A percentile compares a stretch with the other conserved stretches of the same genome.
phyloP scores from a whole-genome alignment of 2,113 vertebrate genomes.

The Pedetes capensis region DNA sequence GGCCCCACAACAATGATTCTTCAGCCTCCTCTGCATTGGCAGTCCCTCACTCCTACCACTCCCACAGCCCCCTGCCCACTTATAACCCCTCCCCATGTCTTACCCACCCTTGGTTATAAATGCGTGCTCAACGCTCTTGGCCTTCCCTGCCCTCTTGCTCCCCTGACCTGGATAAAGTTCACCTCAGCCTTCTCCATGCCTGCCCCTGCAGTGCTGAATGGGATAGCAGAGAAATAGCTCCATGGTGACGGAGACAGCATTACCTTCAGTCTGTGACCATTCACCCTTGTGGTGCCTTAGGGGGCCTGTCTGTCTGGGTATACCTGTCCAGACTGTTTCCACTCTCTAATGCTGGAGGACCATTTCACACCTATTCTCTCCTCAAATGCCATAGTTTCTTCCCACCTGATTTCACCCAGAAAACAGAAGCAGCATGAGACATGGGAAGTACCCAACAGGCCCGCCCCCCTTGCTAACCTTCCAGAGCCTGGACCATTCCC shows the following conservation, averaged over 20 bases:
- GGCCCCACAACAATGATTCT: not conserved
- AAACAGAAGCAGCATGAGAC: not conserved
- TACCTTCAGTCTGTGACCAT: not conserved
- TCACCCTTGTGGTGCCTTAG: not conserved
- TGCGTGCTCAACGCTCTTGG: accelerated
- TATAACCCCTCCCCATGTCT: not conserved
- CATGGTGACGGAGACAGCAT: accelerated
- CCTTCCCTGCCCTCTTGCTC: not conserved
- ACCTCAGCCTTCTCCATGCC: not conserved
- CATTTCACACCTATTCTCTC: not conserved
- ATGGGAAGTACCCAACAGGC: not conserved
- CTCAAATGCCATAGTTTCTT: not conserved
- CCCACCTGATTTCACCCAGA: not conserved
- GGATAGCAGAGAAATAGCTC: not conserved
- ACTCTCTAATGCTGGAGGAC: not conserved
- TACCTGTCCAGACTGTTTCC: not conserved
- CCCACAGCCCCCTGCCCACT: too few species aligned
- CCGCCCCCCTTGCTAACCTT: not conserved
- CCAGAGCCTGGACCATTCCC: not conserved
- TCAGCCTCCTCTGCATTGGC: not conserved
- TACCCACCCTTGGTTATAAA: not conserved
- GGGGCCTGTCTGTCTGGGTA: not conserved
- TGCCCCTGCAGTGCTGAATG: not conserved
- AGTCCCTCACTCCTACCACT: not conserved
- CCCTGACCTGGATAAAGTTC: not conserved